Conservation (phyloP, 1,140 invertebrate species). For the Apis cerana region DNA sequence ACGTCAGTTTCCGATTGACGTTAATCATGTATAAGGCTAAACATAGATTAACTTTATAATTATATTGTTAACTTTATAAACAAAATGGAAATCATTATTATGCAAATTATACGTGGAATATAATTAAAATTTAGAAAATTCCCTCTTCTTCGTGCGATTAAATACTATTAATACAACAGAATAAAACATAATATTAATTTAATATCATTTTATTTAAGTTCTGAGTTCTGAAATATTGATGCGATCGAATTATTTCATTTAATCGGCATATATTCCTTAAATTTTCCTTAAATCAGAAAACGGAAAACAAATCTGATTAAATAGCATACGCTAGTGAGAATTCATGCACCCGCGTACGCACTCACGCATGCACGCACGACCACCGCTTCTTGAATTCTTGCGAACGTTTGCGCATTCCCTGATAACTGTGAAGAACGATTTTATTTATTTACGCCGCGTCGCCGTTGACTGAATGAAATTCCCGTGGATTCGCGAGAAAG, state of each 20-base stretch:
- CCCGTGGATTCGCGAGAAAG: slow-evolving; percentile 28
- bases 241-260: background rate
- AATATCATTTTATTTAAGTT: too few species aligned
- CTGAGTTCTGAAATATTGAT: too few species aligned
- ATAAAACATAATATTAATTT: too few species aligned
- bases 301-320: background rate
- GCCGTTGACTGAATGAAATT: slow-evolving; percentile 38
- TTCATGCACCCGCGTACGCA: slow-evolving; percentile 27
- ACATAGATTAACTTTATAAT: slow-evolving; percentile 8
- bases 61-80: background rate
- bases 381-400: slow-evolving; percentile 46
- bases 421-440: slow-evolving; percentile 38
- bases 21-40: background rate
- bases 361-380: slow-evolving; percentile 6
- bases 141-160: too few species aligned
- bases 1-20: slow-evolving; percentile 42
- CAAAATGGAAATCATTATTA: background rate
- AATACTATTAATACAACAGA: too few species aligned
- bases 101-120: background rate
- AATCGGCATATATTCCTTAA: background rate
- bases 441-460: slow-evolving; percentile 55
- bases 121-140: background rate
- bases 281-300: background rate
- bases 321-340: background rate
- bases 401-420: slow-evolving; percentile 56